Conservation (phyloP, 2,113 vertebrate genomes). For the Dipodomys spectabilis region DNA sequence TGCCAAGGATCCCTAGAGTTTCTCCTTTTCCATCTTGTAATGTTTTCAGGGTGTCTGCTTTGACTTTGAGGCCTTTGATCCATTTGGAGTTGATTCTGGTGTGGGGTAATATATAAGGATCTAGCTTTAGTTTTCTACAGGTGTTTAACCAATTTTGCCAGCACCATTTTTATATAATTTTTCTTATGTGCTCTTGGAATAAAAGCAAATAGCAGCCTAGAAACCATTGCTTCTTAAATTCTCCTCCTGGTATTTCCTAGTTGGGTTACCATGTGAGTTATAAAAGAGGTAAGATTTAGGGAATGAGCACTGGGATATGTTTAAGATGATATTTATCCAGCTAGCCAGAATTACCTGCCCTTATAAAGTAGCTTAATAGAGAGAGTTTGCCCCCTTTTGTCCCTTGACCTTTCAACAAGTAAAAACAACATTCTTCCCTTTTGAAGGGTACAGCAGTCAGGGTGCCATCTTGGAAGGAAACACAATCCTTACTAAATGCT, state of each 20-base stretch:
- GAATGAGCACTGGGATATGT: background rate
- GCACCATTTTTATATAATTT: background rate
- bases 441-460: too few relatives aligned
- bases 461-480: background rate
- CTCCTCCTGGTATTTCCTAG: constrained; percentile 31
- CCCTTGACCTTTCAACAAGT: background rate
- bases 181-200: background rate
- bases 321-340: background rate
- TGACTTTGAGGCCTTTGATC: too few relatives aligned
- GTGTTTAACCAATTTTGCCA: too few relatives aligned
- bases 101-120: too few relatives aligned
- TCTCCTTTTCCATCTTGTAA: too few relatives aligned
- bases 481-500: background rate
- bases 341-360: background rate
- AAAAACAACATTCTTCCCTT: background rate
- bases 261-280: background rate
- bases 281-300: background rate
- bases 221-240: background rate
- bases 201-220: background rate
- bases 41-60: too few relatives aligned
- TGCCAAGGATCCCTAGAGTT: too few relatives aligned
- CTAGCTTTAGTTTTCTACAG: too few relatives aligned
- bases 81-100: too few relatives aligned
- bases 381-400: background rate
- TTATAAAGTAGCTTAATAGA: background rate